phyloP scores from a whole-genome alignment of 2,113 vertebrate species.

The Mystacornis crossleyi region DNA sequence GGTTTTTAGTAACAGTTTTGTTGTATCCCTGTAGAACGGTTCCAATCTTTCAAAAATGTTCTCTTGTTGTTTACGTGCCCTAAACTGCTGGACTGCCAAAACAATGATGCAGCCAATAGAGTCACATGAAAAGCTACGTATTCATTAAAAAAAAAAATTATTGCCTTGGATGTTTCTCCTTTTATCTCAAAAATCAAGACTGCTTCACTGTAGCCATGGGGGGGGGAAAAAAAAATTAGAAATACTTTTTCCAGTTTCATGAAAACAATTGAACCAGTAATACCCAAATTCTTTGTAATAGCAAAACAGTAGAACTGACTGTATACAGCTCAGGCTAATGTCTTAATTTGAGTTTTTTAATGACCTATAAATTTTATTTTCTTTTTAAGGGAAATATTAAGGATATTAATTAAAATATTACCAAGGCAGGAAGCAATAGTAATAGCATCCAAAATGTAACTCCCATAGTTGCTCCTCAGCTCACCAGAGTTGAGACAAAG shows the following conservation, averaged over 20 bases:
- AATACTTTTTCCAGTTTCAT: background rate
- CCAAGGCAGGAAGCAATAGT: background rate
- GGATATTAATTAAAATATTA: background rate
- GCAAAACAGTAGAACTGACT: background rate
- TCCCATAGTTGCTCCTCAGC: background rate
- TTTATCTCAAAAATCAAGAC: background rate
- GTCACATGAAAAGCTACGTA: background rate
- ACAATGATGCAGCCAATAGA: background rate
- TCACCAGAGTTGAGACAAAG: background rate
- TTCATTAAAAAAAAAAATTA: background rate
- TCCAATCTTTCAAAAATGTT: background rate
- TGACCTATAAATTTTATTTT: background rate
- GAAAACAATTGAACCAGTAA: background rate
- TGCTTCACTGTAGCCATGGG: accelerated
- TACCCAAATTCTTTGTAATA: background rate
- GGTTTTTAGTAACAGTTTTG: background rate
- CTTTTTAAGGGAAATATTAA: background rate
- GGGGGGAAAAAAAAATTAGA: background rate
- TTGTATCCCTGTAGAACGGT: background rate
- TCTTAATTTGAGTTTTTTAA: background rate
- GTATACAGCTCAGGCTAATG: accelerated
- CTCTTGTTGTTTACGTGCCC: background rate
- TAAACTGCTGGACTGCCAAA: background rate
- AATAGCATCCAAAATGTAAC: background rate
- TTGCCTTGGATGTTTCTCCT: background rate